phyloP scores from a whole-genome alignment of 2,797 vertebrate species.

The Rhabdomys pumilio region DNA sequence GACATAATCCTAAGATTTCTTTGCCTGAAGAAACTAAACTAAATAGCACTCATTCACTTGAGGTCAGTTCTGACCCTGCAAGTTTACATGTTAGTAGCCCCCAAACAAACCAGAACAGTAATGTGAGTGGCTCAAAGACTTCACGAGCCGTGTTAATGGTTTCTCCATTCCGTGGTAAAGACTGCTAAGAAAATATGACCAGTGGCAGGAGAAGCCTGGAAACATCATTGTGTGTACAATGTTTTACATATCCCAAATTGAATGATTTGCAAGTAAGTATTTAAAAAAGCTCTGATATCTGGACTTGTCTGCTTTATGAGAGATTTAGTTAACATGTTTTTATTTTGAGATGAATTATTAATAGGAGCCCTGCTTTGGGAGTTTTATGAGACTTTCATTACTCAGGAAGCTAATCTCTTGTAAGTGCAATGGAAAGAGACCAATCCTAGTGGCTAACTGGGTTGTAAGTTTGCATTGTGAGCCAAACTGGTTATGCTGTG shows the following conservation, averaged over 20 bases:
- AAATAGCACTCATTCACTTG: not conserved
- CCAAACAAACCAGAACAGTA: no score
- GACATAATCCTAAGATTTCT: not conserved
- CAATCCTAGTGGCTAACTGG: not conserved
- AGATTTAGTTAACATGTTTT: not conserved
- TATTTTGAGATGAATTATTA: conserved; percentile 41
- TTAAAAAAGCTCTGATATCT: not conserved
- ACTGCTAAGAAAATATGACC: not conserved
- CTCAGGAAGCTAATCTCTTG: not conserved
- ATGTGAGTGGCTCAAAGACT: not conserved
- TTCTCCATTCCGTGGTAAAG: not conserved
- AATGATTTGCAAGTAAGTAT: not conserved
- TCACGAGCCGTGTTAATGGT: not conserved
- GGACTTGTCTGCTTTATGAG: not conserved
- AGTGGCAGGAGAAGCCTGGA: not conserved
- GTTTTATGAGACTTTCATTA: not conserved
- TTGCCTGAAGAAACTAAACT: not conserved
- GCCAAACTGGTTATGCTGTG: not conserved
- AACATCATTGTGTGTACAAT: no score
- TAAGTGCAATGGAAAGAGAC: not conserved
- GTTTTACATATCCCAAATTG: not conserved
- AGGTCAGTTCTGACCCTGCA: not conserved
- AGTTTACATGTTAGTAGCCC: not conserved
- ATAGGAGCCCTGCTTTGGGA: not conserved
- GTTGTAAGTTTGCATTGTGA: not conserved